phyloP scores from a whole-genome alignment of 23 tunicate species.

The Ciona savignyi region DNA sequence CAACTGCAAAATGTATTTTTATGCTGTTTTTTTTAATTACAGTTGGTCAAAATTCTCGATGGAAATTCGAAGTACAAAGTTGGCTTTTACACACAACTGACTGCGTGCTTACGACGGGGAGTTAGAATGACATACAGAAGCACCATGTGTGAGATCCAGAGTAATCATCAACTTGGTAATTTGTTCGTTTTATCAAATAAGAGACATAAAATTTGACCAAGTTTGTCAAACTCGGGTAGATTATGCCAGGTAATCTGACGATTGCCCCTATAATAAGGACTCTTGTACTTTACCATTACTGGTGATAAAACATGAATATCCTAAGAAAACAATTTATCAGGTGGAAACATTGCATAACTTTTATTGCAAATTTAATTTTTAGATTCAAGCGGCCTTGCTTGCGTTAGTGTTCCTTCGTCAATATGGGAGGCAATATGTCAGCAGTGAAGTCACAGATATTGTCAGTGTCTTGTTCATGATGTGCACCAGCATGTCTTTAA shows the following conservation, averaged over 20 bases:
- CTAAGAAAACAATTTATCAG: too few species aligned
- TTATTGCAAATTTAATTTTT: too few species aligned
- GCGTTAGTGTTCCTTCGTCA: slow-evolving; percentile 68
- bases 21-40: not conserved
- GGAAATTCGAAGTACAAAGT: slow-evolving; percentile 36
- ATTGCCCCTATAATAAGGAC: too few species aligned
- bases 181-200: too few species aligned
- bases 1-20: too few species aligned
- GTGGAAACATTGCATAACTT: too few species aligned
- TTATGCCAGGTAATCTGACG: slow-evolving; percentile 14
- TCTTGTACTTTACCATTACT: too few species aligned
- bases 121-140: slow-evolving; percentile 47
- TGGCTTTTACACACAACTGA: slow-evolving; percentile 28
- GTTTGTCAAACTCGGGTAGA: not conserved
- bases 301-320: too few species aligned
- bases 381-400: slow-evolving; percentile 64
- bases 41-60: not conserved
- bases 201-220: too few species aligned
- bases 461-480: slow-evolving; percentile 53
- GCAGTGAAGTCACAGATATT: slow-evolving; percentile 36
- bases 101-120: slow-evolving; percentile 48
- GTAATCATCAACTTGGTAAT: too few species aligned
- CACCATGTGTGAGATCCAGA: too few species aligned
- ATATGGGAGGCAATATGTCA: slow-evolving; percentile 36
- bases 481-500: slow-evolving; percentile 48